Evolutionary conservation across 2,888 invertebrate genomes (phyloP), one percentile per base, ranked within the genome.

Genomic region (Noctua pronuba): DNA sequence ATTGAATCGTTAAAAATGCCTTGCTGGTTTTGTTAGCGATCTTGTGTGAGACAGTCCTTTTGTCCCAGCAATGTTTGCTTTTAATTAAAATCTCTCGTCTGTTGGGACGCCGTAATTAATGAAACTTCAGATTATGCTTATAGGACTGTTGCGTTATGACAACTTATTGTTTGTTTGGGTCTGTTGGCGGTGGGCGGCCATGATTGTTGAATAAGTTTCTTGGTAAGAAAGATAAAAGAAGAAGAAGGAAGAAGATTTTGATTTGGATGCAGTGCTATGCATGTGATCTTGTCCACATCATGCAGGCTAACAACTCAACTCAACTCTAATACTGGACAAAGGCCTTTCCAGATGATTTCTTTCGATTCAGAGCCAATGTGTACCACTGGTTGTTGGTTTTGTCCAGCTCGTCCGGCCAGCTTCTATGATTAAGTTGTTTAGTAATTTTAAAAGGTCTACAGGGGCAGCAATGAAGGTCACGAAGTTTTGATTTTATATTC

Each of bases 11-110:
- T 84, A 83, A 87, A 89, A 90, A 88, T 84, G 80, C 79, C 80
- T 7, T 67, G 69, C 73, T 73, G 70, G 72, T 83, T 78, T 75
- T 84, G 70, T 73, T 73, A 75, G 75, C n/a, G 77, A 71, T 77
- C 83, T 75, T 80, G 76, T 84, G 84, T 85, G 86, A 84, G 83
- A 74, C 73, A 77, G 79, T 79, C 84, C 85, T 85, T 87, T 89
- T 91, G 89, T 90, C 82, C 85, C 71, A 68, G 62, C 85, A 88
- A 87, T 92, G 91, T 93, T 93, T 92, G 91, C 88, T 86, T 93
- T 93, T 93, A 93, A 93, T 93, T 93, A 92, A 92, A 91, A 88
- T 87, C 89, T 89, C 90, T 89, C 88, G 90, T 86, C 87, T 76
- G 28, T 65, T 49, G 79, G 70, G 52, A 60, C 71, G 64, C 31